Percentiles rank a stretch among this genome's conserved stretches.
Conservation (phyloP, 2,888 invertebrate species). For the Caenorhabditis sp. region DNA sequence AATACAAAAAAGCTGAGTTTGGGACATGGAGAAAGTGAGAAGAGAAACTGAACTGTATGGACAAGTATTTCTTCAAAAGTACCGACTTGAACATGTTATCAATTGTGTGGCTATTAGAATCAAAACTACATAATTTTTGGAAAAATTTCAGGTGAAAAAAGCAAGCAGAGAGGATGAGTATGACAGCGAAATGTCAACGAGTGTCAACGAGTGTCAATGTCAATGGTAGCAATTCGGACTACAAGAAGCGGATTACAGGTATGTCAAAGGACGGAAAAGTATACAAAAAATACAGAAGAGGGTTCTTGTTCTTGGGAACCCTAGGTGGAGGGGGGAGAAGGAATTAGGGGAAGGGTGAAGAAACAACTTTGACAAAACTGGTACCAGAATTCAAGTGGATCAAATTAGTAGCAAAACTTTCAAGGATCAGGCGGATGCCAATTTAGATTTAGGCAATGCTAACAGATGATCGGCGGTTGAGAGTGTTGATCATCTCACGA, state of each 20-base stretch:
- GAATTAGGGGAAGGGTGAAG: too few species aligned
- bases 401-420: not conserved
- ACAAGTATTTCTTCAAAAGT: not conserved
- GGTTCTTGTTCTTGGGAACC: too few species aligned
- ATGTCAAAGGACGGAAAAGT: too few species aligned
- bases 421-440: not conserved
- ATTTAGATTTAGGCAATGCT: conserved; percentile 17
- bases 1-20: not conserved
- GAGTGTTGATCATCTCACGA: conserved; percentile 47
- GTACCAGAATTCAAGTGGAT: too few species aligned
- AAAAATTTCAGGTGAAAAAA: not conserved
- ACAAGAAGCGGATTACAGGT: not conserved
- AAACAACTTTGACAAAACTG: too few species aligned
- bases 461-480: conserved; percentile 28
- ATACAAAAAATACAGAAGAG: not conserved
- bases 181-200: not conserved
- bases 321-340: too few species aligned
- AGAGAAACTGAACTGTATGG: not conserved
- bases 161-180: not conserved
- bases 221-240: conserved; percentile 4
- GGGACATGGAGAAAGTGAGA: not conserved
- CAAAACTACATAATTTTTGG: not conserved
- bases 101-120: not conserved
- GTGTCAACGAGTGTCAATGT: not conserved
- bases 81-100: not conserved